Percentiles rank a stretch among this genome's conserved stretches.
These are phyloP conservation scores for Nymphalis c-album DNA, from an alignment of 2,888 invertebrate species.

Conservation along the genomic window DNA sequence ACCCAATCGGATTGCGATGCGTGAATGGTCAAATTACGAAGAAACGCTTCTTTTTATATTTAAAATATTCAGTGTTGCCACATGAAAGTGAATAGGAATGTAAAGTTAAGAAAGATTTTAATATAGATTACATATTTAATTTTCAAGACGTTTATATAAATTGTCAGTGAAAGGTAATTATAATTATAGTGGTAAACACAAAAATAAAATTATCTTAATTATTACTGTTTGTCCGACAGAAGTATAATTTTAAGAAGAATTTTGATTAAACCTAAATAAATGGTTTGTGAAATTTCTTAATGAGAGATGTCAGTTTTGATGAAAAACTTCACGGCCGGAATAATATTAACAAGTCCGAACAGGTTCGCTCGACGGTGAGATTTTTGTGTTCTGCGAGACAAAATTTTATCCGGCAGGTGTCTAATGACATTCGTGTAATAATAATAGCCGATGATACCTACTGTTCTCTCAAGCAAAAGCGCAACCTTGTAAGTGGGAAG, in stretches of 20 bases:
- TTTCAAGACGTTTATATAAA: neutral
- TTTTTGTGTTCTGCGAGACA: constrained; percentile 12
- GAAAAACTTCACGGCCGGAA: constrained; percentile 16
- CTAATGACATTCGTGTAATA: constrained; percentile 3
- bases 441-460: neutral
- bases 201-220: constrained; percentile 4
- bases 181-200: neutral
- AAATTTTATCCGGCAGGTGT: constrained; percentile 21
- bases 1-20: too few relatives aligned
- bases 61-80: too few relatives aligned
- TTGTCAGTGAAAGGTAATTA: neutral
- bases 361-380: constrained; percentile 16
- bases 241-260: constrained; percentile 8
- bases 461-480: neutral
- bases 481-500: too few relatives aligned
- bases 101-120: too few relatives aligned
- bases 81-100: too few relatives aligned
- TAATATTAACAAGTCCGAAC: constrained; percentile 22
- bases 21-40: too few relatives aligned
- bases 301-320: constrained; percentile 18
- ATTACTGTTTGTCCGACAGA: neutral
- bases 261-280: constrained; percentile 10
- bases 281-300: constrained; percentile 27
- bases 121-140: too few relatives aligned
- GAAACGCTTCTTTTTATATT: too few relatives aligned